phyloP scores from a whole-genome alignment of 1,140 invertebrate species.

The Drosophila miranda region DNA sequence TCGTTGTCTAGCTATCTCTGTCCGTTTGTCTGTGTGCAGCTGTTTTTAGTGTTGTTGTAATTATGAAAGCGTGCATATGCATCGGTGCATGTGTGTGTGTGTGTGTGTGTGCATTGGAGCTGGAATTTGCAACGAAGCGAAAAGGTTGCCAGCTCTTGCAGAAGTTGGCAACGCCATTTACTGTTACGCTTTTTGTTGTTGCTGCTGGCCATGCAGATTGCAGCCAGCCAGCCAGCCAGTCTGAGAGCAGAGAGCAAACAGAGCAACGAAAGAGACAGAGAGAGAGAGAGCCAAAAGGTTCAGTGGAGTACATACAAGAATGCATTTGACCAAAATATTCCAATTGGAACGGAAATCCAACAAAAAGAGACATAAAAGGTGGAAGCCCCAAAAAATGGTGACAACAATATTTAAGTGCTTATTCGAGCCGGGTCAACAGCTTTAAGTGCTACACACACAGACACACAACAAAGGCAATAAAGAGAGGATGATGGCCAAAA shows the following conservation, averaged over 20 bases:
- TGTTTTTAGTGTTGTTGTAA: slow-evolving; percentile 52
- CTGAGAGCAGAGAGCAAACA: slow-evolving; percentile 26
- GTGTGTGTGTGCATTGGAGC: slow-evolving; percentile 65
- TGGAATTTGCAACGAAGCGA: slow-evolving; percentile 77
- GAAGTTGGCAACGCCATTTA: slow-evolving; percentile 56
- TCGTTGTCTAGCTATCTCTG: not conserved
- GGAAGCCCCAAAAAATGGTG: slow-evolving; percentile 10
- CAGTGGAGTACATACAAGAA: slow-evolving; percentile 48
- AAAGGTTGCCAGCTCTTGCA: slow-evolving; percentile 71
- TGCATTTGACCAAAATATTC: slow-evolving; percentile 61
- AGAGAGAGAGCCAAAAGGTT: slow-evolving; percentile 15
- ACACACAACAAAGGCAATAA: slow-evolving; percentile 14
- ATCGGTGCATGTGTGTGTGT: slow-evolving; percentile 18
- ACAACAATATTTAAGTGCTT: slow-evolving; percentile 32
- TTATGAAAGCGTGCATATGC: slow-evolving; percentile 59
- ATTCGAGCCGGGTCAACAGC: slow-evolving; percentile 37
- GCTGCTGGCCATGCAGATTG: slow-evolving; percentile 69
- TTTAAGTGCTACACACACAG: slow-evolving; percentile 21
- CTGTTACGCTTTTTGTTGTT: slow-evolving; percentile 31
- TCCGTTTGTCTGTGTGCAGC: slow-evolving; percentile 3
- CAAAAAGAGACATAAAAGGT: no score
- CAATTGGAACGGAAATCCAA: slow-evolving; percentile 59
- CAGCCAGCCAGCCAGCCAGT: slow-evolving; percentile 29
- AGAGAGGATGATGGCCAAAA: no score
- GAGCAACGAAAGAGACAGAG: slow-evolving; percentile 24